Evolutionary conservation across 2,888 invertebrate genomes (phyloP), one percentile per base, ranked within the genome.

Genomic region (Thymelicus lineola): DNA sequence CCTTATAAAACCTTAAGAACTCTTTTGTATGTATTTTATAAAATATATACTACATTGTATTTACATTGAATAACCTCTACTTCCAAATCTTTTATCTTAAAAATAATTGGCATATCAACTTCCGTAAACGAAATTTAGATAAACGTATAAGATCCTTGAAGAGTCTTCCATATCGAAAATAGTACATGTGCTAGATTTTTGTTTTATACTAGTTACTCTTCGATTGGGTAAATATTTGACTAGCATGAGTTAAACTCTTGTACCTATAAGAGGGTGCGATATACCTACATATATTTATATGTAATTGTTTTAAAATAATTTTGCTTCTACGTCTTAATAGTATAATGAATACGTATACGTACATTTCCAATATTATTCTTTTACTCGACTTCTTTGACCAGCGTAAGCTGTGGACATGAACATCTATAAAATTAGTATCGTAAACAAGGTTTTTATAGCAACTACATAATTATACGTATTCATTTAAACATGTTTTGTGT

Each of bases 101-200:
- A 28, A 87, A 85, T 83, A 85, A 93, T 92, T 93, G 94, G 94
- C 94, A 94, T 94, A 94, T 94, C 94, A 94, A 92, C 87, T 89
- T 89, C 92, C 92, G 87, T 86, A 88, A 88, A 87, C 86, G 86
- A 89, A 89, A 89, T 84, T 88, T 87, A 90, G 87, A 85, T 88
- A 84, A 82, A 78, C 83, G 85, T 80, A 72, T 80, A 80, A 84
- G 86, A 89, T 86, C 84, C 81, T 87, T 86, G 82, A 87, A 84
- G 85, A 86, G 90, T 94, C 94, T 94, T 94, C 94, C 94, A 94
- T 94, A 94, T 94, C 93, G 89, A 90, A 89, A 83, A 91, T 90
- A 91, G 90, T 83, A 83, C 81, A 86, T 86, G 88, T 85, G 86
- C 88, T 91, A 89, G 86, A 84, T 83, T 83, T 85, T 84, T 83